phyloP scores from a whole-genome alignment of 2,888 invertebrate genomes.

The Halocaridina rubra region DNA sequence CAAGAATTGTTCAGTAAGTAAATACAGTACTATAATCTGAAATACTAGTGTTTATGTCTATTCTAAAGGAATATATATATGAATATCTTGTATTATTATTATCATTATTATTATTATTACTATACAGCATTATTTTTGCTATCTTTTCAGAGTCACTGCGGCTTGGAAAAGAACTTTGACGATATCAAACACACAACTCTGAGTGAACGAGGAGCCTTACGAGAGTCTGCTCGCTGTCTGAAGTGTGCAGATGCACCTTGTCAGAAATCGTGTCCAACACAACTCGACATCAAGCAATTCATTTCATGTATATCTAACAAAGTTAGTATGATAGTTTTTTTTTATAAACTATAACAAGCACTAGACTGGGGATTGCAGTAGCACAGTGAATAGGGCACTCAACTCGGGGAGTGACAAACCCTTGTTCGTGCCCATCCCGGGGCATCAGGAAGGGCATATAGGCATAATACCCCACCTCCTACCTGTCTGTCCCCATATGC shows the following conservation, averaged over 20 bases:
- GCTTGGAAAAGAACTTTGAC: slow-evolving; percentile 88
- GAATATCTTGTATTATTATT: slow-evolving; percentile 43
- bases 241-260: slow-evolving; percentile 97
- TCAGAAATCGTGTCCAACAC: slow-evolving; percentile 98
- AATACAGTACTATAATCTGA: no score
- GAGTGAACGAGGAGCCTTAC: slow-evolving; percentile 92
- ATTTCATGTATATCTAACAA: slow-evolving; percentile 96
- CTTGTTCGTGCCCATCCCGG: no score
- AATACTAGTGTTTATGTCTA: not conserved
- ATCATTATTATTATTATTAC: no score
- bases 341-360: no score
- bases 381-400: no score
- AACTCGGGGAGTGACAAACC: no score
- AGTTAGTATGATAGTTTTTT: no score
- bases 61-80: not conserved
- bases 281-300: slow-evolving; percentile 95
- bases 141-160: slow-evolving; percentile 77
- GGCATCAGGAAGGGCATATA: no score
- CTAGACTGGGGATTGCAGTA: no score
- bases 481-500: no score
- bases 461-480: no score
- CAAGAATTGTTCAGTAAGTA: slow-evolving; percentile 84
- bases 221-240: slow-evolving; percentile 87
- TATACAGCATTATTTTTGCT: no score
- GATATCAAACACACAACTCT: slow-evolving; percentile 98